phyloP scores from a whole-genome alignment of 2,113 vertebrate species.

The Actinemys pallida region DNA sequence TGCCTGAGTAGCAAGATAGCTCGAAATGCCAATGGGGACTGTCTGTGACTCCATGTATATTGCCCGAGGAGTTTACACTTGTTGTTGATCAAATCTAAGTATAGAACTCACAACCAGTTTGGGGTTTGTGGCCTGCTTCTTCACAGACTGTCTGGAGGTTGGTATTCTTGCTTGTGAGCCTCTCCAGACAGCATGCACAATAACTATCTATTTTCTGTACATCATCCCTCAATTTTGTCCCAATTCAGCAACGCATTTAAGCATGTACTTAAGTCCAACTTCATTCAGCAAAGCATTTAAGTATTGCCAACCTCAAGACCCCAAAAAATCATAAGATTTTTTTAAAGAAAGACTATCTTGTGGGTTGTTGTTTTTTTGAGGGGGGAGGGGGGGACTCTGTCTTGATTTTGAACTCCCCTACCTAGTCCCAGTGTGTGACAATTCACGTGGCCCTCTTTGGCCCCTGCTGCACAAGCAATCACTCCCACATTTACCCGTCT shows the following conservation, averaged over 20 bases:
- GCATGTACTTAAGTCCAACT: background rate
- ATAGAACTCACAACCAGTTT: background rate
- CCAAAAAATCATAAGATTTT: no score
- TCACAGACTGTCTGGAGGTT: background rate
- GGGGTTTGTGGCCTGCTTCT: background rate
- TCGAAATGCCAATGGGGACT: background rate
- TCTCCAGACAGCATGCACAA: background rate
- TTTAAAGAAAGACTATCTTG: no score
- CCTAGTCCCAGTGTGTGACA: background rate
- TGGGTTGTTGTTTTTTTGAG: no score
- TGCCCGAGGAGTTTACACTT: background rate
- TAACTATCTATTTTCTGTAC: background rate
- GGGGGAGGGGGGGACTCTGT: rapidly evolving
- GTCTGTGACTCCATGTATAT: background rate
- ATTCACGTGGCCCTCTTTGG: background rate
- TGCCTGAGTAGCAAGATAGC: background rate
- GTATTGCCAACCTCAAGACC: background rate
- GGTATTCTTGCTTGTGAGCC: background rate
- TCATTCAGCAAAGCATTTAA: background rate
- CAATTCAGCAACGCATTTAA: background rate
- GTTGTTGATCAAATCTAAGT: background rate
- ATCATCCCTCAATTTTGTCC: background rate
- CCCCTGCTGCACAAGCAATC: background rate
- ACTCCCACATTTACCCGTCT: background rate
- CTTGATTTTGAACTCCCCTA: background rate